These are phyloP conservation scores for Parnassius smintheus DNA, from an alignment of 2,888 invertebrate genomes.

Conservation along the genomic window DNA sequence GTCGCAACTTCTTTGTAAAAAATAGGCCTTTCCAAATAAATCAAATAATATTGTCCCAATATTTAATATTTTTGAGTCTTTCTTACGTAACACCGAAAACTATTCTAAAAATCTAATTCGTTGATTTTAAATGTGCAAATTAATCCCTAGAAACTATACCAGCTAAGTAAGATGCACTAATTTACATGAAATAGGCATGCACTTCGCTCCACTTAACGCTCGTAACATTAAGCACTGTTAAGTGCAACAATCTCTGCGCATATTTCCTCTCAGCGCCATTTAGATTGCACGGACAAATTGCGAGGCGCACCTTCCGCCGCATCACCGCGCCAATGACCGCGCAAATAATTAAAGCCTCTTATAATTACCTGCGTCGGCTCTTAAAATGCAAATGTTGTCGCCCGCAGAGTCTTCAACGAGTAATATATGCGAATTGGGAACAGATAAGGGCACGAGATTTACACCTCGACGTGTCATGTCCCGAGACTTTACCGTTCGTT, in stretches of 20 bases:
- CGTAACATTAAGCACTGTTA: constrained; percentile 25
- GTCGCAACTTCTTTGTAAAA: too few relatives aligned
- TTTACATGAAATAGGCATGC: constrained; percentile 4
- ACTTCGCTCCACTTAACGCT: constrained; percentile 14
- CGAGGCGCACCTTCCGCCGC: constrained; percentile 58
- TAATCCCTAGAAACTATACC: too few relatives aligned
- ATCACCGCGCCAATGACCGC: constrained; percentile 37
- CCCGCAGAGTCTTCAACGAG: constrained; percentile 54
- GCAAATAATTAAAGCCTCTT: constrained; percentile 49
- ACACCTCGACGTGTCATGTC: constrained; percentile 62
- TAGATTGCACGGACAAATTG: constrained; percentile 72
- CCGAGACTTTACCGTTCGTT: constrained; percentile 59
- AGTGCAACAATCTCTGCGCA: constrained; percentile 33
- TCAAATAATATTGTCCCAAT: too few relatives aligned
- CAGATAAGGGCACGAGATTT: constrained; percentile 73
- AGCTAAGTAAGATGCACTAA: constrained; percentile 9
- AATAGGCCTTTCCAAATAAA: too few relatives aligned
- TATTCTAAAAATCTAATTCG: too few relatives aligned
- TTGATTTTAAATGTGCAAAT: background rate
- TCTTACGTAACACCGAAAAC: too few relatives aligned
- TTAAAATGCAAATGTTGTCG: constrained; percentile 78
- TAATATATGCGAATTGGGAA: constrained; percentile 60
- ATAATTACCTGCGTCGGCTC: constrained; percentile 67
- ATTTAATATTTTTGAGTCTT: too few relatives aligned
- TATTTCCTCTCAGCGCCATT: constrained; percentile 51